Base-by-base conservation (phyloP, 2,888 invertebrate species). In the Melitaea athalia region DNA sequence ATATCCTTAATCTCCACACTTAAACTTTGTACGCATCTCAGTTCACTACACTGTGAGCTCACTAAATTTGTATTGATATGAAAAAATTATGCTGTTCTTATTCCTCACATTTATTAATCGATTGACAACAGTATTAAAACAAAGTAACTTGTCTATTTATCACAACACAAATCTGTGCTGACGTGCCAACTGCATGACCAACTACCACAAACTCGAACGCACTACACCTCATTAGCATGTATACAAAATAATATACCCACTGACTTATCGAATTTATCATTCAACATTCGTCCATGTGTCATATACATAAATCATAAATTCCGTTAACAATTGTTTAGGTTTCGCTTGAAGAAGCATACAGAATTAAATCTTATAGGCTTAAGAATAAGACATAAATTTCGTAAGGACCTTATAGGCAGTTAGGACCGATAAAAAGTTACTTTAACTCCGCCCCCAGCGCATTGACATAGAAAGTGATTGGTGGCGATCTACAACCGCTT, bases 121-220 rank as follows among this genome's bases (percentile, higher is more conserved):
- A 59, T 59, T 38, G 31, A 55, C 53, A 49, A 17, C 50, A 45
- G 50, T 63, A 57, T 52, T 64, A 60, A 68, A 68, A 49, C 14
- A 64, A 75, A 71, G 70, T 59, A 78, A 74, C 77, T 78, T 72
- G 75, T 79, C 75, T 82, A 78, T 79, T 81, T 83, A 80, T 84
- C 85, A 86, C 85, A 85, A 85, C 83, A 87, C 85, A 86, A 86
- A 86, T 88, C 84, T 82, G 85, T 82, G 85, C 81, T 85, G 83
- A 85, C 92, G 92, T 89, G 89, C 87, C 90, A 85, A 85, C 91
- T 85, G 89, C 84, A 84, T 87, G 92, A 90, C 84, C 86, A 86
- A 87, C 91, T 86, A 88, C 86, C 86, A 86, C 90, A 86, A 91
- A 92, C 92, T 91, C 90, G 82, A 81, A 84, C 85, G 81, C 83